These are phyloP conservation scores for Oligia latruncula DNA, from an alignment of 2,888 invertebrate species.

Conservation along the genomic window DNA sequence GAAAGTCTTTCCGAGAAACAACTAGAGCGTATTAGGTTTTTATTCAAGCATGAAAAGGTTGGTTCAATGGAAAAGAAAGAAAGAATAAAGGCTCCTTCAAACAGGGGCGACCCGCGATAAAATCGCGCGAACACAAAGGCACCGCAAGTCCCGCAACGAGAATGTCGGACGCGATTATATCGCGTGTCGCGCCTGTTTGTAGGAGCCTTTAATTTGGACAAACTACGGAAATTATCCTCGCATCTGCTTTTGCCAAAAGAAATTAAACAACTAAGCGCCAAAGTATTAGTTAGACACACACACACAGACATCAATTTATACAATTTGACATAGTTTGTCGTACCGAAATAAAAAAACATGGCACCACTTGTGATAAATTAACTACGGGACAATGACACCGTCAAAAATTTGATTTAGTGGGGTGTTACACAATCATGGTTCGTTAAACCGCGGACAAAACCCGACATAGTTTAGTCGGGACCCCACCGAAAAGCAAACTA, in stretches of 20 bases:
- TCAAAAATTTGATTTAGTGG: slow-evolving; percentile 83
- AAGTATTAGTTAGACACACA: slow-evolving; percentile 15
- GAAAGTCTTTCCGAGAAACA: slow-evolving; percentile 25
- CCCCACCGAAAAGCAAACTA: slow-evolving; percentile 74
- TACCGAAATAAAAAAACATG: slow-evolving; percentile 62
- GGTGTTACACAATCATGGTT: slow-evolving; percentile 86
- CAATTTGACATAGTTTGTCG: slow-evolving; percentile 55
- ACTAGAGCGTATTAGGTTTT: slow-evolving; percentile 53
- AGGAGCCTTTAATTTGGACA: slow-evolving; percentile 5
- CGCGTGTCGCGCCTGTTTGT: too few relatives aligned
- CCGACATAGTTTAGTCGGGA: slow-evolving; percentile 77
- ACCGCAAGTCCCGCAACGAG: too few relatives aligned
- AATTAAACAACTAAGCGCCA: not conserved
- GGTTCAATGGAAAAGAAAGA: slow-evolving; percentile 17
- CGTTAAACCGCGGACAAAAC: slow-evolving; percentile 84
- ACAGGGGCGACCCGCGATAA: too few relatives aligned
- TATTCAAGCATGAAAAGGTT: slow-evolving; percentile 38
- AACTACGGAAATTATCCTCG: slow-evolving; percentile 2
- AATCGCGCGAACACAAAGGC: too few relatives aligned
- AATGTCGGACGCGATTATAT: too few relatives aligned
- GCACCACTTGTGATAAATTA: slow-evolving; percentile 79
- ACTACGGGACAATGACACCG: slow-evolving; percentile 75
- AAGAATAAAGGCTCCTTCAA: not conserved
- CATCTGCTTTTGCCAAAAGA: slow-evolving; percentile 38
- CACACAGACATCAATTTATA: slow-evolving; percentile 42